These are phyloP conservation scores for Tyrannus savana DNA, from an alignment of 2,113 vertebrate species.

Conservation along the genomic window DNA sequence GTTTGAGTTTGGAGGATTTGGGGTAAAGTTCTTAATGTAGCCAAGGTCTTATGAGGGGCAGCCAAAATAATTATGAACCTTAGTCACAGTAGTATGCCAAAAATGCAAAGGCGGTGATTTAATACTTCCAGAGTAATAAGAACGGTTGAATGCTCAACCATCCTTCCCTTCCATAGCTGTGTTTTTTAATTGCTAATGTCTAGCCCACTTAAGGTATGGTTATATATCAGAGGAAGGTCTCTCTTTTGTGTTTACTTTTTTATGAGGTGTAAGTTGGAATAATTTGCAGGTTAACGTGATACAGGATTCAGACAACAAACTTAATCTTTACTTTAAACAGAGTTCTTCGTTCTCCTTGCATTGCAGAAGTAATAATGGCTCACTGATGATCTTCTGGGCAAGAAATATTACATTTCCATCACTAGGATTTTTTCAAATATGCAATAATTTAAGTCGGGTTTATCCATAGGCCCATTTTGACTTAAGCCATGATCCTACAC, in stretches of 20 bases:
- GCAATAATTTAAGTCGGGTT: background rate
- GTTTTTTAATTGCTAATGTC: background rate
- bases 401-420: background rate
- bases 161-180: background rate
- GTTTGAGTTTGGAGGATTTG: background rate
- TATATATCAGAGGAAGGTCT: background rate
- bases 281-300: background rate
- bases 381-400: background rate
- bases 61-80: background rate
- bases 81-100: background rate
- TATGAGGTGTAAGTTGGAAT: background rate
- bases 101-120: slow-evolving; percentile 25
- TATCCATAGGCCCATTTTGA: background rate
- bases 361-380: background rate
- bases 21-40: background rate
- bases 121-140: background rate
- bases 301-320: background rate
- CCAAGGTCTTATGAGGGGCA: background rate
- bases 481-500: background rate
- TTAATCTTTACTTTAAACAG: background rate
- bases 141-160: background rate
- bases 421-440: background rate
- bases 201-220: background rate
- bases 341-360: background rate
- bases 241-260: background rate